phyloP scores from a whole-genome alignment of 37 sponge, comb jelly and placozoan genomes.

The Mnemiopsis leidyi region DNA sequence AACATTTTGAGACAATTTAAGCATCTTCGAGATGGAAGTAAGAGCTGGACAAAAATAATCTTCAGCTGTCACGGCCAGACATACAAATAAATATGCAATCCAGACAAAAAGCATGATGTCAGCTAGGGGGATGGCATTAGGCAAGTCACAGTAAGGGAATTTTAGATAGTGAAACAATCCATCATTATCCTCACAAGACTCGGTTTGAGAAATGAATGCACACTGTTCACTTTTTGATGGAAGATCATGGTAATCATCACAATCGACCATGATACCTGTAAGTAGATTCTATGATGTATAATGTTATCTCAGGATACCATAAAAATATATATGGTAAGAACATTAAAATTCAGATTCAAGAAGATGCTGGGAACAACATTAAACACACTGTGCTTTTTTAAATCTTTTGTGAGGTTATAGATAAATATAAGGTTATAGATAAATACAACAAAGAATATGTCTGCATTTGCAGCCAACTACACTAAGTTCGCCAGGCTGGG shows the following conservation, averaged over 20 bases:
- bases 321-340: no score
- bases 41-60: constrained; percentile 97
- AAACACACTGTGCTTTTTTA: no score
- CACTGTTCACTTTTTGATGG: constrained; percentile 56
- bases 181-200: constrained; percentile 73
- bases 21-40: constrained; percentile 82
- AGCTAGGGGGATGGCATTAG: constrained; percentile 78
- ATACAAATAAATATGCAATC: constrained; percentile 84
- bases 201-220: constrained; percentile 71
- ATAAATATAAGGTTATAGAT: no score
- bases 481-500: no score
- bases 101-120: constrained; percentile 86
- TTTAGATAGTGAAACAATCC: constrained; percentile 82
- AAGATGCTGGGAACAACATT: no score
- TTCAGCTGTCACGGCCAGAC: constrained; percentile 91
- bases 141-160: constrained; percentile 85
- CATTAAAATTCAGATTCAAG: no score
- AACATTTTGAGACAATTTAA: constrained; percentile 87
- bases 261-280: background rate
- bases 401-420: no score
- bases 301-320: no score
- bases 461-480: no score
- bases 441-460: no score
- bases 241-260: background rate
- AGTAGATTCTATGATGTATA: background rate